Percentiles rank a stretch among this genome's conserved stretches.
These are phyloP conservation scores for Ispidina lecontei DNA, from an alignment of 2,797 vertebrate genomes.

Conservation along the genomic window DNA sequence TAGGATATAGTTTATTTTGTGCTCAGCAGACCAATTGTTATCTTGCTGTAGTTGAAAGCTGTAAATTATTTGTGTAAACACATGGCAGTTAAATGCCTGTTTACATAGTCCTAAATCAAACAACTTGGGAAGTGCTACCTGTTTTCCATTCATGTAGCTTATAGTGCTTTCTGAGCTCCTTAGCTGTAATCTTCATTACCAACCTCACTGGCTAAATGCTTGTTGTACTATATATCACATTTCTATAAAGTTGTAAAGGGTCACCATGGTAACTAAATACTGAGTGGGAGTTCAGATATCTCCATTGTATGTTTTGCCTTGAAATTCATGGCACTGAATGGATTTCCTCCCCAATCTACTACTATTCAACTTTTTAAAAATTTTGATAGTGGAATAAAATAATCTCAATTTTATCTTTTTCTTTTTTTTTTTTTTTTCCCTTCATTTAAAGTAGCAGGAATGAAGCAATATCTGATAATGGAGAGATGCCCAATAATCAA, in stretches of 20 bases:
- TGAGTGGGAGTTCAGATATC: neutral
- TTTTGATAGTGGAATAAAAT: neutral
- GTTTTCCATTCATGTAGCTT: neutral
- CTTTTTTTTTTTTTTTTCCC: neutral
- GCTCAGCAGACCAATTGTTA: neutral
- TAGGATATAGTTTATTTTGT: neutral
- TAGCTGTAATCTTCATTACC: neutral
- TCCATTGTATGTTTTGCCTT: neutral
- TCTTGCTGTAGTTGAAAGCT: neutral
- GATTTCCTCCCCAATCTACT: neutral
- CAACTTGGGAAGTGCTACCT: neutral
- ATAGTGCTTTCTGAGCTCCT: neutral
- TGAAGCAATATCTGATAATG: slow-evolving; percentile 69
- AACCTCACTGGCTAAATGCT: neutral
- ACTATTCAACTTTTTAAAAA: neutral
- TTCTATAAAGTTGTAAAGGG: neutral
- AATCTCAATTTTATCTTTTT: neutral
- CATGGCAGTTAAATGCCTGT: neutral
- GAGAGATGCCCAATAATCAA: slow-evolving; percentile 69
- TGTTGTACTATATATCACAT: neutral
- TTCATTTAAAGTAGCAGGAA: slow-evolving; percentile 75
- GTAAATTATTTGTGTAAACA: neutral
- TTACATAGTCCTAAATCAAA: neutral
- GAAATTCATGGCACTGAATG: neutral
- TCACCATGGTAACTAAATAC: neutral